A percentile compares a stretch with the other conserved stretches of the same genome.
These are phyloP conservation scores for Phenganax marumi DNA, from an alignment of 92 coral and sea anemone genomes.

Conservation along the genomic window DNA sequence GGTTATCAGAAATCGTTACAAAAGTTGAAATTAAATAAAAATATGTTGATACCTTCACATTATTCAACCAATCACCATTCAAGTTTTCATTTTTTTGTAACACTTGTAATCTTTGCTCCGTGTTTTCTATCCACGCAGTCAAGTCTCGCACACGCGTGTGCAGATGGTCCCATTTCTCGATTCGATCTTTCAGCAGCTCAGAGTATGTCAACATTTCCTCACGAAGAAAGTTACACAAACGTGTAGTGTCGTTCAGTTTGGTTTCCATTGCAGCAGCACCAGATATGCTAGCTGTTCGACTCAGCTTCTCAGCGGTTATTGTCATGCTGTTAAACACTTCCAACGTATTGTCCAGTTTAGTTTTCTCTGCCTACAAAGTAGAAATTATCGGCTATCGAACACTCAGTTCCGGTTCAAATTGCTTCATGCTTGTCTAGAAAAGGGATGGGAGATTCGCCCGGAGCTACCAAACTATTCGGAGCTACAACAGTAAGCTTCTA, in stretches of 20 bases:
- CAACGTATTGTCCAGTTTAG: slow-evolving; percentile 58
- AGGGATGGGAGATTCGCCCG: too few species aligned
- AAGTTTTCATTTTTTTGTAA: slow-evolving; percentile 66
- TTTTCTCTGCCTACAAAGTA: slow-evolving; percentile 62
- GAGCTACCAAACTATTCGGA: too few species aligned
- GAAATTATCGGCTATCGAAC: too few species aligned
- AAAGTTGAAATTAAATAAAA: background rate
- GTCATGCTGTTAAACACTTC: slow-evolving; percentile 67
- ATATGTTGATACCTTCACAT: slow-evolving; percentile 18
- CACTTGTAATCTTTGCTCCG: slow-evolving; percentile 70
- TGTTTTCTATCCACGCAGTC: slow-evolving; percentile 82
- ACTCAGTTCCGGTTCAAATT: too few species aligned
- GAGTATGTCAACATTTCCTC: slow-evolving; percentile 77
- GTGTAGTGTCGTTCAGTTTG: slow-evolving; percentile 66
- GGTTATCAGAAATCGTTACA: background rate
- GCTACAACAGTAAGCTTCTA: too few species aligned
- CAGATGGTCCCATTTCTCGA: slow-evolving; percentile 82
- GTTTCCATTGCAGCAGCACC: slow-evolving; percentile 77
- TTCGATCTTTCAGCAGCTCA: slow-evolving; percentile 62
- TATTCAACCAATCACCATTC: slow-evolving; percentile 83
- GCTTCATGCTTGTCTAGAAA: too few species aligned
- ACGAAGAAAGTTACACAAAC: slow-evolving; percentile 68
- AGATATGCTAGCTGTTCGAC: slow-evolving; percentile 70
- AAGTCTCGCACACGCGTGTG: slow-evolving; percentile 77
- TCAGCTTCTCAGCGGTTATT: slow-evolving; percentile 71